Evolutionary conservation across 1,140 invertebrate species (phyloP), one percentile per base, ranked within the genome.

Genomic region (Thalassaphorura encarpata): DNA sequence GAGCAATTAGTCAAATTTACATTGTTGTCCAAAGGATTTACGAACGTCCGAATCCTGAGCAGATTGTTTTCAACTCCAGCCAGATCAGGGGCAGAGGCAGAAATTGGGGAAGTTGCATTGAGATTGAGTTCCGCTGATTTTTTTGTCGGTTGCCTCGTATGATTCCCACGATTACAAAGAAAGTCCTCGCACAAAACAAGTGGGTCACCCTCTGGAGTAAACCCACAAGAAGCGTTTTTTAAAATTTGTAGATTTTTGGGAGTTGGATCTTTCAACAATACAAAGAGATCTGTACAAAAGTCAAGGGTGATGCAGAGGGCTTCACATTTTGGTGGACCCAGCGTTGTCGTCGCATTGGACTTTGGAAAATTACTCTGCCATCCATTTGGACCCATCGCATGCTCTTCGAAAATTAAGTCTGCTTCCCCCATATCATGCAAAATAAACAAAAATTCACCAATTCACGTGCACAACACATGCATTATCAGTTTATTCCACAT

Each of bases 201-300:
- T 6, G 51, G 51, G 21, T 53, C 36, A 6, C 48, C 48, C 4
- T 3, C 15, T 16, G 8, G 39, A 8, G 40, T 42, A 36, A 53
- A 53, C 3, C 51, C 51, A 53, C 51, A 53, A 5, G 51, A 53
- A n/a, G 51, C 36, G n/a, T 43, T 40, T 13, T 31, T 43, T 8
- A 53, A 23, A 4, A 24, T 15, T 26, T 15, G 24, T 4, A 53
- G 33, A 40, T 43, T 29, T 11, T 11, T 13, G 21, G n/a, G 8
- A 6, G 33, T 53, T 8, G 51, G 51, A 26, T n/a, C 28, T 3
- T 53, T 16, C 3, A 53, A 23, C 4, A 16, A 5, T 6, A 8
- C 6, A 19, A 43, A 43, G 18, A 53, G 51, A 6, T 5, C 3
- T 11, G 51, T 33, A 43, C 51, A 53, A 8, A 8, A 5, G 40